Base-by-base conservation (phyloP, 2,888 invertebrate genomes). In the Baronia brevicornis region DNA sequence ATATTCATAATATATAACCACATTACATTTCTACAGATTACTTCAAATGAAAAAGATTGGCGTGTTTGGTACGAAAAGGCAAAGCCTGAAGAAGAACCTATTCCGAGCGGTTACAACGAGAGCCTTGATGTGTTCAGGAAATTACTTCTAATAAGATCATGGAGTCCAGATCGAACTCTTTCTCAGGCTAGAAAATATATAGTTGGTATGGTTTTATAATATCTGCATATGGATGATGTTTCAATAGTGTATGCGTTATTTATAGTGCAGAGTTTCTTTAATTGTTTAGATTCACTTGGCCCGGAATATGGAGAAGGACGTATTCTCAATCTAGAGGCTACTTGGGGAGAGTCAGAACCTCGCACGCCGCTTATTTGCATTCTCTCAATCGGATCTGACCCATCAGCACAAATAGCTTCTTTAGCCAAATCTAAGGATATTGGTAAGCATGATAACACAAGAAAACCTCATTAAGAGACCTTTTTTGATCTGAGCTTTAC, bases 101-200 rank as follows among this genome's bases (percentile, higher is more conserved):
- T 97, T 33, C 97, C 97, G 0, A 95, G 95, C 61, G 95, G 94
- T 0, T 97, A 96, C 63, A 91, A 93, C 36, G 91, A 90, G 34
- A 88, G 89, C 22, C 79, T 97, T 15, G 97, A 97, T 60, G 92
- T 95, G 0, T 97, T 97, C 59, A 86, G 96, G 9, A 95, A 95
- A 60, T 71, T 98, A 8, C 77, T 98, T 7, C 82, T 96, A 1
- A 92, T 98, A 30, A 86, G 97, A 51, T 95, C 94, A 0, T 97
- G 97, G 97, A 96, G 96, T 68, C 97, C 97, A 0, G 97, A 98
- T 64, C 86, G 97, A 46, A 97, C 96, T 0, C 86, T 97, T 17
- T 96, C 97, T 0, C 97, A 97, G 77, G 96, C 97, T 0, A 90
- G 93, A 51, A 93, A 91, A 61, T 97, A 96, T 60, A 93, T 97